Percentiles rank a stretch among this genome's conserved stretches.
These are phyloP conservation scores for Alauda arvensis DNA, from an alignment of 2,797 vertebrate genomes.

Conservation along the genomic window DNA sequence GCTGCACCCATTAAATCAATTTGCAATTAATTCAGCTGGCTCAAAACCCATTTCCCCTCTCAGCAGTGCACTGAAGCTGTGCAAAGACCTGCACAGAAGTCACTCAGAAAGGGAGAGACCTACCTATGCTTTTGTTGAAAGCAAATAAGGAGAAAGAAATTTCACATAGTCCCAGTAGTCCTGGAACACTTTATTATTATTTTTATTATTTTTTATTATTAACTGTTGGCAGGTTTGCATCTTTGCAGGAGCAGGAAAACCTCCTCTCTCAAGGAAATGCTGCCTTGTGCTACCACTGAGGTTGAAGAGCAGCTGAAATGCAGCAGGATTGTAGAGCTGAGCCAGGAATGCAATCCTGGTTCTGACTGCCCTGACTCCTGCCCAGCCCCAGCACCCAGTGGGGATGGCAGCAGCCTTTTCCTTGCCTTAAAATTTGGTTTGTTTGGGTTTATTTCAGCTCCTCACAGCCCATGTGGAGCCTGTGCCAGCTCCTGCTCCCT, in stretches of 20 bases:
- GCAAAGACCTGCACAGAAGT: background rate
- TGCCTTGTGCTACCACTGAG: background rate
- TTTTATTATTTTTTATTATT: too few relatives aligned
- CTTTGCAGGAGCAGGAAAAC: background rate
- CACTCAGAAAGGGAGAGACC: background rate
- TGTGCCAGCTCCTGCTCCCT: background rate
- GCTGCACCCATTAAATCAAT: conserved; percentile 1
- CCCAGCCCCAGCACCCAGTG: background rate
- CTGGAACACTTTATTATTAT: too few relatives aligned
- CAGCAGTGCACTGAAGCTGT: background rate
- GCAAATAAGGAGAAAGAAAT: background rate
- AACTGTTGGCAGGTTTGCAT: background rate
- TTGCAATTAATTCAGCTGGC: background rate
- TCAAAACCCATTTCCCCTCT: background rate
- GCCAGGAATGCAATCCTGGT: background rate
- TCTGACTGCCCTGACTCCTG: background rate
- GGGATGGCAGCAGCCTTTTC: background rate
- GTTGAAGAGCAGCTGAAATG: background rate
- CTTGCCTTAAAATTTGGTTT: background rate
- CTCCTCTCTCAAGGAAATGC: background rate
- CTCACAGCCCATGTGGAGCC: background rate
- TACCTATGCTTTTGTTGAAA: background rate
- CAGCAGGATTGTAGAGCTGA: background rate
- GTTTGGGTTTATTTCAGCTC: background rate
- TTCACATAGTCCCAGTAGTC: background rate